These are phyloP conservation scores for Himantopus leucocephalus DNA, from an alignment of 2,113 vertebrate genomes.

Conservation along the genomic window DNA sequence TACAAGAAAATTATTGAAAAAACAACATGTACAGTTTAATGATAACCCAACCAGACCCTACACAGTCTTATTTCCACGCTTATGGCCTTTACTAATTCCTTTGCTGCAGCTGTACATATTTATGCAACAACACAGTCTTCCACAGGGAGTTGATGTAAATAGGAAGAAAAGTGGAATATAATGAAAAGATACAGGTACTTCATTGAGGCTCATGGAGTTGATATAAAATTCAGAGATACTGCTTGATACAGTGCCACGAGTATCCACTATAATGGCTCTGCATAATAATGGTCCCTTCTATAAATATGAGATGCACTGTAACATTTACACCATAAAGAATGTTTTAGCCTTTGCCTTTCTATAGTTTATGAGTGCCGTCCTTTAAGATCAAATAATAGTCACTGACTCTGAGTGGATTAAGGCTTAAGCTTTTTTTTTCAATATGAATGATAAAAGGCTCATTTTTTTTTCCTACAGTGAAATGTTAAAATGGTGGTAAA, in stretches of 20 bases:
- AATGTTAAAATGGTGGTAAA: slow-evolving; percentile 41
- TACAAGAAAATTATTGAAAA: not conserved
- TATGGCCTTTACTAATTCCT: not conserved
- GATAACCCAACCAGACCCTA: not conserved
- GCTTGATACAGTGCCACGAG: not conserved
- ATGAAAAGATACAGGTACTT: not conserved
- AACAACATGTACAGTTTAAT: not conserved
- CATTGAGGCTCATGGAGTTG: not conserved
- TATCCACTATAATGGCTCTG: not conserved
- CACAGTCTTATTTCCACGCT: not conserved
- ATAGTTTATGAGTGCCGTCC: not conserved
- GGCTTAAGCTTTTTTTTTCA: not conserved
- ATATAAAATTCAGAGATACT: slow-evolving; percentile 26
- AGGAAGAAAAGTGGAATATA: not conserved
- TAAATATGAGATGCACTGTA: slow-evolving; percentile 20
- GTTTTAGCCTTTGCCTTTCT: slow-evolving; percentile 9
- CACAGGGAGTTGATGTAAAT: not conserved
- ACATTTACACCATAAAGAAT: slow-evolving; percentile 35
- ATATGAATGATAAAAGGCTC: not conserved
- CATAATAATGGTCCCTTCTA: not conserved
- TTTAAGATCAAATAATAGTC: slow-evolving; percentile 49
- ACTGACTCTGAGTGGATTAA: slow-evolving; percentile 1
- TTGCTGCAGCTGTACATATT: not conserved
- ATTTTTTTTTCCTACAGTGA: not conserved
- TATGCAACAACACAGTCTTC: not conserved